Conservation (phyloP, 2,888 invertebrate species). For the Leptinotarsa tumamoca region DNA sequence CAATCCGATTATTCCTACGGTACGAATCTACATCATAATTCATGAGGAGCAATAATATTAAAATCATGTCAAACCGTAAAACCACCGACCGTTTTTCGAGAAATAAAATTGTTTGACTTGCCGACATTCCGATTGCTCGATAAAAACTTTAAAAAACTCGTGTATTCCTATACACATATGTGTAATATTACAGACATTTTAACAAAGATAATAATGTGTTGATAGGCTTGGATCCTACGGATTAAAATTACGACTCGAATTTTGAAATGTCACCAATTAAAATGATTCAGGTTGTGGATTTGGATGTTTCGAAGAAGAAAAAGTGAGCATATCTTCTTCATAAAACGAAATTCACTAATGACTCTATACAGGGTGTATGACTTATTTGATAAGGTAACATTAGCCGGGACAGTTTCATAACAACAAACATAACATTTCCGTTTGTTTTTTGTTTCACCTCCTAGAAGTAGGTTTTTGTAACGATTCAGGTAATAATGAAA, state of each 20-base stretch:
- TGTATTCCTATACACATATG: conserved; percentile 35
- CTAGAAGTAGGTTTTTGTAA: too few species aligned
- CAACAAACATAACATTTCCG: too few species aligned
- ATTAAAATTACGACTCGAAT: conserved; percentile 33
- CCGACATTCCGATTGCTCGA: conserved; percentile 45
- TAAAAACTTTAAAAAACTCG: conserved; percentile 35
- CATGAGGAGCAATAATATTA: conserved; percentile 36
- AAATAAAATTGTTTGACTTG: conserved; percentile 40
- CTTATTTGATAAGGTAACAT: too few species aligned
- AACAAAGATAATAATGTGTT: conserved; percentile 43
- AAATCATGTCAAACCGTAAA: conserved; percentile 36
- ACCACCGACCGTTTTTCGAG: conserved; percentile 35
- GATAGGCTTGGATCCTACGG: conserved; percentile 30
- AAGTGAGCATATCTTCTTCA: conserved; percentile 3
- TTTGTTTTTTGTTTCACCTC: too few species aligned
- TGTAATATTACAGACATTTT: conserved; percentile 41
- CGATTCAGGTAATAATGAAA: too few species aligned
- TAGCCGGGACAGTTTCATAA: too few species aligned
- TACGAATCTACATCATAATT: conserved; percentile 34
- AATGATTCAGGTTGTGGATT: conserved; percentile 31
- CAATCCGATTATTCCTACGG: conserved; percentile 29
- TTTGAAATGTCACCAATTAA: conserved; percentile 39
- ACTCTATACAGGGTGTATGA: not conserved
- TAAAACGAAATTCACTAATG: not conserved
- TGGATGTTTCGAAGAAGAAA: conserved; percentile 26